These are phyloP conservation scores for Antechinus flavipes DNA, from an alignment of 2,113 vertebrate genomes.

Conservation along the genomic window DNA sequence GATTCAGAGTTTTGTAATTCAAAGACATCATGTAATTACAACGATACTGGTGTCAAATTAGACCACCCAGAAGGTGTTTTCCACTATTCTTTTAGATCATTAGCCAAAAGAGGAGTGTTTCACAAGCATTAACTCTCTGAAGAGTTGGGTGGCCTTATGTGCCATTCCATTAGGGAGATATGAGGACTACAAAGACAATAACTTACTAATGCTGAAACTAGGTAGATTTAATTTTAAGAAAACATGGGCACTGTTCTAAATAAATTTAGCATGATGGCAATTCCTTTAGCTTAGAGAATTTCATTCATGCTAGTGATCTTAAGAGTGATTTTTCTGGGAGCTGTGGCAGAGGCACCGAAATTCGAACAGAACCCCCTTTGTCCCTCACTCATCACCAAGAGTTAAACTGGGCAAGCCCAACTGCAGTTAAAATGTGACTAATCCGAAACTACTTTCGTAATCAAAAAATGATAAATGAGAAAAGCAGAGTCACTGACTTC, in stretches of 20 bases:
- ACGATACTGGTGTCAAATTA: neutral
- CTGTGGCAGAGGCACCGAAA: neutral
- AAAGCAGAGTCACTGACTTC: neutral
- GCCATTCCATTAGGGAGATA: neutral
- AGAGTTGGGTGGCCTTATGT: neutral
- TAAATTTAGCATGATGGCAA: neutral
- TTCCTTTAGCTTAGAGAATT: neutral
- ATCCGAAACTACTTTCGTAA: neutral
- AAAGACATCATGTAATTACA: neutral
- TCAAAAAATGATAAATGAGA: neutral
- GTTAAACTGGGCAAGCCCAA: neutral
- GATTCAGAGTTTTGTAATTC: constrained; percentile 1
- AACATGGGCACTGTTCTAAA: neutral
- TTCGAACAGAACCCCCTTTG: neutral
- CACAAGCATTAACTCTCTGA: neutral
- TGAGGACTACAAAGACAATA: neutral
- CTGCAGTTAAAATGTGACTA: neutral
- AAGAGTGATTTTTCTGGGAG: neutral
- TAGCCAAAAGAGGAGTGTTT: neutral
- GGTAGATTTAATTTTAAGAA: neutral
- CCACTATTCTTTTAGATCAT: neutral
- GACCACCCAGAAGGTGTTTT: neutral
- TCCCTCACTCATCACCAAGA: neutral
- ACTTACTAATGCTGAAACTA: neutral
- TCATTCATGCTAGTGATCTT: neutral